Conservation (phyloP, 1,140 invertebrate genomes). For the Ditylenchus dipsaci region DNA sequence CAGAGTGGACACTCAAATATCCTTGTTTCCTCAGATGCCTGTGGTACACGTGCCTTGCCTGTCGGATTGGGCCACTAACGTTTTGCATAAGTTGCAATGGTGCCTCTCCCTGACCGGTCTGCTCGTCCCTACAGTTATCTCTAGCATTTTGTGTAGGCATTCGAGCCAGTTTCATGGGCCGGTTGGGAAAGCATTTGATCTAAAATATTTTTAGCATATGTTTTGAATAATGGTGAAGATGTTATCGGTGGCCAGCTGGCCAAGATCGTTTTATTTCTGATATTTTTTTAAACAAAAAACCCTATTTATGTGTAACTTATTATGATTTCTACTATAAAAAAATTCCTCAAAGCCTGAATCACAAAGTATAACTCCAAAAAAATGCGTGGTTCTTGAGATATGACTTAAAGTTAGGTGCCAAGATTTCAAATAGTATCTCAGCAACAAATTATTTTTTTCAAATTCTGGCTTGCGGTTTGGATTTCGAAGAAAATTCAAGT, state of each 20-base stretch:
- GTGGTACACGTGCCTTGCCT: conserved; percentile 51
- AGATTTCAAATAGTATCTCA: too few species aligned
- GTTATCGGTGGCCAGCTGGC: too few species aligned
- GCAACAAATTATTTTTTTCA: too few species aligned
- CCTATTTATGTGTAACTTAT: too few species aligned
- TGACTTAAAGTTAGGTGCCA: not conserved
- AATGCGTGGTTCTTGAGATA: not conserved
- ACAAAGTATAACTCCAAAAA: not conserved
- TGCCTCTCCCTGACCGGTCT: conserved; percentile 38
- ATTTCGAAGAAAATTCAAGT: too few species aligned
- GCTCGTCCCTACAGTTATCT: not conserved
- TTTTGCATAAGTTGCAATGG: conserved; percentile 35
- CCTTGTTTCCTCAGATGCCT: conserved; percentile 27
- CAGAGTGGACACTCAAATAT: conserved; percentile 49
- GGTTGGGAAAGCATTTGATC: conserved; percentile 48
- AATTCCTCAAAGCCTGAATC: too few species aligned
- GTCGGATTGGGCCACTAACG: conserved; percentile 47
- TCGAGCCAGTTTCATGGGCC: conserved; percentile 49
- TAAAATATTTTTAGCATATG: too few species aligned
- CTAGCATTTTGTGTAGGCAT: not conserved
- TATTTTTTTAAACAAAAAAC: too few species aligned
- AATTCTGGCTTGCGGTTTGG: too few species aligned
- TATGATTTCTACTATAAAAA: too few species aligned
- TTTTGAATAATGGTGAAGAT: too few species aligned
- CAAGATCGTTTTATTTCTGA: too few species aligned